These are phyloP conservation scores for Cerastis rubricosa DNA, from an alignment of 2,888 invertebrate species.

Conservation along the genomic window DNA sequence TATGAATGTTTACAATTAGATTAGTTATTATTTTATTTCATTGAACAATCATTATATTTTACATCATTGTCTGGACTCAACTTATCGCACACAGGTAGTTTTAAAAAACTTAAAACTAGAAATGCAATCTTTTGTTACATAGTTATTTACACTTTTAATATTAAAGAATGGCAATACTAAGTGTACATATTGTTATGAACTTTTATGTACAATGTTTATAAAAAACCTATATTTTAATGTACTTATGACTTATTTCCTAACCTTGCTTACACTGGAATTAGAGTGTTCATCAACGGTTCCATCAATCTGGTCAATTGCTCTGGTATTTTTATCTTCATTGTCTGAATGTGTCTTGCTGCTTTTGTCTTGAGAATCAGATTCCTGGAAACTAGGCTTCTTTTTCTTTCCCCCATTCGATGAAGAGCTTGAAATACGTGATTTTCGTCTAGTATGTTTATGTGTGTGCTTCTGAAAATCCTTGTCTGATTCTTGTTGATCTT, in stretches of 20 bases:
- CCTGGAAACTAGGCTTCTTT: slow-evolving; percentile 34
- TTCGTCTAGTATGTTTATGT: slow-evolving; percentile 38
- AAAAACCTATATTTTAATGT: slow-evolving; percentile 41
- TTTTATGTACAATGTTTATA: slow-evolving; percentile 26
- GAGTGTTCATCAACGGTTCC: slow-evolving; percentile 71
- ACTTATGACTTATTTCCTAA: slow-evolving; percentile 76
- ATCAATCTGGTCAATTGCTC: slow-evolving; percentile 56
- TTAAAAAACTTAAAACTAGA: slow-evolving; percentile 44
- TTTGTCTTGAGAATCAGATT: slow-evolving; percentile 50
- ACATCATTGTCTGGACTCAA: not conserved
- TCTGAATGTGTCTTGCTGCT: slow-evolving; percentile 42
- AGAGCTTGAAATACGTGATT: slow-evolving; percentile 44
- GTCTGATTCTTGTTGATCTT: slow-evolving; percentile 64
- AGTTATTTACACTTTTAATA: slow-evolving; percentile 17
- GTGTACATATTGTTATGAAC: slow-evolving; percentile 39
- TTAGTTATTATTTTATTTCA: not conserved
- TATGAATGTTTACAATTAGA: not conserved
- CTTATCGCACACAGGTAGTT: not conserved
- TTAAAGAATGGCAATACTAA: slow-evolving; percentile 27
- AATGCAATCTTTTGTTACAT: slow-evolving; percentile 41
- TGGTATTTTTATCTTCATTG: slow-evolving; percentile 46
- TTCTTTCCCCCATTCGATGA: slow-evolving; percentile 69
- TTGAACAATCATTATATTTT: not conserved
- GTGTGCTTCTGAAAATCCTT: slow-evolving; percentile 66
- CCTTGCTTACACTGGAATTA: slow-evolving; percentile 81